These are phyloP conservation scores for Turnix velox DNA, from an alignment of 2,113 vertebrate species.

Conservation along the genomic window DNA sequence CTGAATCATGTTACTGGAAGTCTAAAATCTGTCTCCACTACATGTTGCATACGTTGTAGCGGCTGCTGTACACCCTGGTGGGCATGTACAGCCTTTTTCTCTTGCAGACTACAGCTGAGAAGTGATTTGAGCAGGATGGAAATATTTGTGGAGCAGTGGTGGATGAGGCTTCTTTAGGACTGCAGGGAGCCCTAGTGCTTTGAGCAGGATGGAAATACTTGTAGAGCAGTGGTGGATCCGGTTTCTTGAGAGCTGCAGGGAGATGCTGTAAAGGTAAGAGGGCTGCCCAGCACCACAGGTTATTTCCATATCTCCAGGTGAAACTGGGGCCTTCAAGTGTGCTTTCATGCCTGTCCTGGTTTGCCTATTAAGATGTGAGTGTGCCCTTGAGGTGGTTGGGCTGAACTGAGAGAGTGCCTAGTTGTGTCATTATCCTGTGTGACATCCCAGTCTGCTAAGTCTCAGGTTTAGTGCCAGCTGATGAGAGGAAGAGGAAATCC, in stretches of 20 bases:
- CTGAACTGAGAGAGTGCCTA: background rate
- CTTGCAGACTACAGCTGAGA: background rate
- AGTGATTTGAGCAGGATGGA: background rate
- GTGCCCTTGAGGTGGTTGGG: background rate
- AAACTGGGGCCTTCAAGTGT: background rate
- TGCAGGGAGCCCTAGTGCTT: background rate
- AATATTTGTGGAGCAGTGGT: background rate
- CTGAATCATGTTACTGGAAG: background rate
- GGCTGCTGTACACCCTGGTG: background rate
- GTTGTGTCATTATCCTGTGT: background rate
- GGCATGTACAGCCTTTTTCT: background rate
- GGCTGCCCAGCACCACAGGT: background rate
- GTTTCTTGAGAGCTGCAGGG: background rate
- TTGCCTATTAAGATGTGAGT: too few species aligned
- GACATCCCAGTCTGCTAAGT: background rate
- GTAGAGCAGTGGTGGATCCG: rapidly evolving
- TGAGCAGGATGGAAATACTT: background rate
- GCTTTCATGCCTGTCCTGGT: background rate
- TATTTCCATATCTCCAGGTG: background rate
- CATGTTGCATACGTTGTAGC: background rate
- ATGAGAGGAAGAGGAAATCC: background rate
- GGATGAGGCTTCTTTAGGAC: background rate
- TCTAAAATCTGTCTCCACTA: background rate
- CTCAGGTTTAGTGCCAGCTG: background rate
- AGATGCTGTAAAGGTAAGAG: background rate